Percentiles rank a stretch among this genome's conserved stretches.
These are phyloP conservation scores for Uloborus diversus DNA, from an alignment of 1,140 invertebrate genomes.

Conservation along the genomic window DNA sequence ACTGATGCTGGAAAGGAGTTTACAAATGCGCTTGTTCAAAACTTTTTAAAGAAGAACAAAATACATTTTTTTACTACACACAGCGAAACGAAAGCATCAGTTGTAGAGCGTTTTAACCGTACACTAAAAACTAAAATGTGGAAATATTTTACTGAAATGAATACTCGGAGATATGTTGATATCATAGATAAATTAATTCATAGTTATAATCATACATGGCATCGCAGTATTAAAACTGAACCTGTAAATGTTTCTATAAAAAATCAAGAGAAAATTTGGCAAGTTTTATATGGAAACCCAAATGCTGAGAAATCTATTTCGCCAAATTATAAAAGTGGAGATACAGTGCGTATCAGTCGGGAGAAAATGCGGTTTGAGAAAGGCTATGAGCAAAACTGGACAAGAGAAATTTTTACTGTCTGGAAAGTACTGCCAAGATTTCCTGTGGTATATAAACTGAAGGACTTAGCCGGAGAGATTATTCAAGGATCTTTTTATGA, in stretches of 20 bases:
- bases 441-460: slow-evolving; percentile 36
- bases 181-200: background rate
- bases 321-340: slow-evolving; percentile 60
- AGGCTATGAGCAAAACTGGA: slow-evolving; percentile 48
- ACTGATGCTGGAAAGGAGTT: slow-evolving; percentile 51
- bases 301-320: background rate
- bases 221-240: background rate
- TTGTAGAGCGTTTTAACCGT: slow-evolving; percentile 67
- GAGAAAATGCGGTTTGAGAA: slow-evolving; percentile 49
- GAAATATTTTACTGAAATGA: slow-evolving; percentile 64
- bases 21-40: slow-evolving; percentile 59
- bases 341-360: slow-evolving; percentile 55
- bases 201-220: background rate
- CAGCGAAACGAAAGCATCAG: slow-evolving; percentile 66
- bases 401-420: slow-evolving; percentile 41
- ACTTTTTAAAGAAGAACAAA: slow-evolving; percentile 61
- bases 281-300: background rate
- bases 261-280: background rate
- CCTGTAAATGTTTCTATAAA: background rate
- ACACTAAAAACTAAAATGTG: slow-evolving; percentile 67
- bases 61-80: slow-evolving; percentile 67
- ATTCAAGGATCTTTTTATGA: slow-evolving; percentile 47
- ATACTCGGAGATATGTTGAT: slow-evolving; percentile 60
- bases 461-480: slow-evolving; percentile 4
- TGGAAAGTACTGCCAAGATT: background rate